These are phyloP conservation scores for Rhinolophus ferrumequinum DNA, from an alignment of 2,113 vertebrate species.

Conservation along the genomic window DNA sequence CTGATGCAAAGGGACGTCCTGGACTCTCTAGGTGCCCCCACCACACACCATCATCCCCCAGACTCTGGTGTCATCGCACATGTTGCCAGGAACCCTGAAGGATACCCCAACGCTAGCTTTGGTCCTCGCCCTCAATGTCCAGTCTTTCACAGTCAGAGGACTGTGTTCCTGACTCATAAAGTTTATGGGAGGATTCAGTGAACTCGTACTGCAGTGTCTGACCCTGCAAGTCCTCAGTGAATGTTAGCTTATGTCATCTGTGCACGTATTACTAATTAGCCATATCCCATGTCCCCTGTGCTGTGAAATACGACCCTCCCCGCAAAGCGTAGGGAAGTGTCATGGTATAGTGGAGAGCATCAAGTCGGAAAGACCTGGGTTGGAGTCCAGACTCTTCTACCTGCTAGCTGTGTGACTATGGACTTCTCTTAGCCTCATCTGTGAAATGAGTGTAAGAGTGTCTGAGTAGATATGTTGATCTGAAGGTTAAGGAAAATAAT, in stretches of 20 bases:
- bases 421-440: not conserved
- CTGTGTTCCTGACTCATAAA: not conserved
- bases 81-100: not conserved
- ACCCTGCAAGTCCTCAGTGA: not conserved
- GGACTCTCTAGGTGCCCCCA: rapidly evolving
- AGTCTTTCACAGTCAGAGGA: not conserved
- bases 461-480: not conserved
- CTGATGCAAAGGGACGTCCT: not conserved
- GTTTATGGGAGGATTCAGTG: not conserved
- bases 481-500: not conserved
- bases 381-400: not conserved
- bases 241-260: not conserved
- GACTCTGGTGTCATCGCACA: not conserved
- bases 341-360: not conserved
- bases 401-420: not conserved
- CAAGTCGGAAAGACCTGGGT: not conserved
- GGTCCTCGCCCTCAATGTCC: too few species aligned
- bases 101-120: not conserved
- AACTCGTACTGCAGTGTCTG: not conserved
- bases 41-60: rapidly evolving
- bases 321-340: not conserved
- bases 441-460: not conserved
- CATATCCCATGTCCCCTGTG: not conserved
- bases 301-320: not conserved
- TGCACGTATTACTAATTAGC: not conserved